Base-by-base conservation (phyloP, 2,888 invertebrate species). In the Eupithecia tripunctaria region DNA sequence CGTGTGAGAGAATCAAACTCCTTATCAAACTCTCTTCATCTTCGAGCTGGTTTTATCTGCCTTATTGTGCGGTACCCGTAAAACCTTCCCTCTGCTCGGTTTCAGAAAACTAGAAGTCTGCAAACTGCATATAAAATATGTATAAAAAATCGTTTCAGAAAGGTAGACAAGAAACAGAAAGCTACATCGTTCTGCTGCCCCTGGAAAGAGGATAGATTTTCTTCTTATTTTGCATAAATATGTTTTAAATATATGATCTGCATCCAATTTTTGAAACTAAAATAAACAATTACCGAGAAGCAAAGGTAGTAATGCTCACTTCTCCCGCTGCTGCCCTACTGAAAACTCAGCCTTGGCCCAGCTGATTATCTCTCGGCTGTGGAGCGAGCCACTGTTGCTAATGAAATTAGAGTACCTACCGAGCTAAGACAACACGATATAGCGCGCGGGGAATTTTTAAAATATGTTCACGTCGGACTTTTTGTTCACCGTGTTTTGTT, bases 391-490 rank as follows among this genome's bases (percentile, higher is more conserved):
- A 82, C 81, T 79, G 83, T 80, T 80, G 84, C 84, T 89, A 89
- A 89, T 89, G 84, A 87, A 88, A 89, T 89, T 87, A 89, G 79
- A 84, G 82, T 79, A 80, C 81, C 82, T 78, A 82, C 71, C 78
- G 78, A 72, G 84, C 83, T 82, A 85, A 87, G 86, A 88, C 85
- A 87, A 86, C 83, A 82, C 82, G 84, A 85, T 87, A 85, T 85
- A 82, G 82, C 81, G 82, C 75, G 73, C 76, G 78, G 79, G 80
- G 82, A 82, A 84, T 86, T 85, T 85, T 79, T 79, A 85, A 84
- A 82, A 79, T 80, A 81, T 81, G 78, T 72, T 76, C 70, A 76
- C 76, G 73, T 76, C 78, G 74, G 59, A 65, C 67, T 81, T 79
- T 80, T 80, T 81, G 73, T 72, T 65, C 66, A 38, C 60, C 25